A percentile compares a stretch with the other conserved stretches of the same genome.
Evolutionary conservation across 2,797 vertebrate species (phyloP).

Genomic region (Cyclopterus lumpus): DNA sequence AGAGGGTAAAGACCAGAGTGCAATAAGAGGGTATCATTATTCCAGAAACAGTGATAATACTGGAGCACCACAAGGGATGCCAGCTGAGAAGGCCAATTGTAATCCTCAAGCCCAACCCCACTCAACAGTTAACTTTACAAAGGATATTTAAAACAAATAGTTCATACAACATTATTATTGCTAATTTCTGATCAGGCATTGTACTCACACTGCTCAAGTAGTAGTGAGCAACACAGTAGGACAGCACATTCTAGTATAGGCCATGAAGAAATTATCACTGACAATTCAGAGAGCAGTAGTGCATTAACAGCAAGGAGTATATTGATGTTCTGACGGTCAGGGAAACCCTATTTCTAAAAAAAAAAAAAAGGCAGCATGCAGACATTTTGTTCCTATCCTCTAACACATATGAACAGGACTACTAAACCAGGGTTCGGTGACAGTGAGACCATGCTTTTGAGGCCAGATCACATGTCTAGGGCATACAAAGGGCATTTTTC

Average conservation of each 20-base stretch:
- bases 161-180: too few relatives aligned
- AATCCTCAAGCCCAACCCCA: neutral
- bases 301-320: constrained; percentile 52
- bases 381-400: constrained; percentile 16
- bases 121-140: constrained; percentile 11
- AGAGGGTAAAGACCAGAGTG: constrained; percentile 14
- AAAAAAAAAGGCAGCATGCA: constrained; percentile 35
- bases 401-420: constrained; percentile 11
- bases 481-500: constrained; percentile 21
- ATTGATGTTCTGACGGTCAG: constrained; percentile 56
- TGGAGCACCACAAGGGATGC: constrained; percentile 10
- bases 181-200: neutral
- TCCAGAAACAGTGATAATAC: constrained; percentile 41
- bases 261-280: constrained; percentile 46
- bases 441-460: constrained; percentile 1
- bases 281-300: constrained; percentile 49
- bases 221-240: constrained; percentile 2
- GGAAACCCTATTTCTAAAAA: constrained; percentile 21
- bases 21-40: constrained; percentile 40
- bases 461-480: constrained; percentile 39
- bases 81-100: constrained; percentile 24
- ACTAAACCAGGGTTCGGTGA: neutral
- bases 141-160: neutral
- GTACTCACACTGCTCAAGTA: neutral
- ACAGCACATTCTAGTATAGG: constrained; percentile 32